These are phyloP conservation scores for Scaptomyza tumidula DNA, from an alignment of 2,888 invertebrate species.

Conservation along the genomic window DNA sequence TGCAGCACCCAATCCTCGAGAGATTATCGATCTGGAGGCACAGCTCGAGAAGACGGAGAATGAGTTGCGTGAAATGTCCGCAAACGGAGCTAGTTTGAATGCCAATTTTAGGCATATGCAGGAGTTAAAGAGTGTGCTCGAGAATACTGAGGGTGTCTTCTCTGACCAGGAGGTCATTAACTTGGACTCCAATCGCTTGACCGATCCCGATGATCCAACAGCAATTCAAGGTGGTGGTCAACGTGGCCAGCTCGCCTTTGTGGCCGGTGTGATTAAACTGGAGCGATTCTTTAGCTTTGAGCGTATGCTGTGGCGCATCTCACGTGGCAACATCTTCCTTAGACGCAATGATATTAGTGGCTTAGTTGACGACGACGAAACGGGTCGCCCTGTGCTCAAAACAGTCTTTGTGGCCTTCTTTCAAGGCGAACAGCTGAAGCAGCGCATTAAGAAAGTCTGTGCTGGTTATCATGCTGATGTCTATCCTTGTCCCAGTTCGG, in stretches of 20 bases:
- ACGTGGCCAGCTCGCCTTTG: constrained; percentile 87
- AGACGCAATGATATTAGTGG: constrained; percentile 91
- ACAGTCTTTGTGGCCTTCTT: constrained; percentile 92
- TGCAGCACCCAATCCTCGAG: constrained; percentile 90
- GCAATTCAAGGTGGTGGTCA: constrained; percentile 43
- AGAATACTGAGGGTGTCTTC: constrained; percentile 90
- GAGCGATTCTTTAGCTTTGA: constrained; percentile 93
- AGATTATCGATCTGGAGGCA: constrained; percentile 91
- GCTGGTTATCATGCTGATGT: constrained; percentile 93
- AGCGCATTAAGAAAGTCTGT: constrained; percentile 94
- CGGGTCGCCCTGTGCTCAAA: constrained; percentile 89
- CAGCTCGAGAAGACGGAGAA: constrained; percentile 98
- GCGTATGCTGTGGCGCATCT: constrained; percentile 94
- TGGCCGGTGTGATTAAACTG: constrained; percentile 93
- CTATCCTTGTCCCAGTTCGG: constrained; percentile 93
- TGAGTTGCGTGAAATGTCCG: constrained; percentile 96
- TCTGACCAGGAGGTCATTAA: constrained; percentile 81
- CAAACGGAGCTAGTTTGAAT: constrained; percentile 96
- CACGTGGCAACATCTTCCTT: constrained; percentile 93
- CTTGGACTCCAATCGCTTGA: constrained; percentile 86
- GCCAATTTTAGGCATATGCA: constrained; percentile 96
- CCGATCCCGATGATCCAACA: constrained; percentile 88
- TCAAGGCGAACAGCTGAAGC: constrained; percentile 94
- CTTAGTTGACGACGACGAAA: constrained; percentile 90
- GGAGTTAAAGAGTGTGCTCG: constrained; percentile 95